phyloP scores from a whole-genome alignment of 2,113 vertebrate species.

The Phyllopteryx taeniolatus region DNA sequence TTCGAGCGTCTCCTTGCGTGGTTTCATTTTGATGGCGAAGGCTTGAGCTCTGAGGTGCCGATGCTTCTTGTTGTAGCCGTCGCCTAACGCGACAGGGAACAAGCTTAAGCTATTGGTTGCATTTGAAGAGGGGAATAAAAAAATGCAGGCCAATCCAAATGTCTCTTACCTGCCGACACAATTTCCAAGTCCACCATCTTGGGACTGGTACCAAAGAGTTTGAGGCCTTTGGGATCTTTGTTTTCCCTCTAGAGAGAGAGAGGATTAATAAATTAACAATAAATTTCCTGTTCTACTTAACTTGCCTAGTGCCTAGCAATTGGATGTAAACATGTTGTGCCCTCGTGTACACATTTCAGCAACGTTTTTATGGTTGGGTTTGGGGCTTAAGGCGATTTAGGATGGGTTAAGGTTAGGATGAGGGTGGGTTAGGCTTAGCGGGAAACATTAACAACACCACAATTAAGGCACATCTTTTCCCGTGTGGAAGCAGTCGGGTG shows the following conservation, averaged over 20 bases:
- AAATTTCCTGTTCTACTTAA: no score
- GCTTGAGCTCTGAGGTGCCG: conserved; percentile 84
- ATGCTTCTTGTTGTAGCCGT: conserved; percentile 73
- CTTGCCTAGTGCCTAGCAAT: no score
- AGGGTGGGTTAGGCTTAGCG: no score
- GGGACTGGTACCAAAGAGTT: conserved; percentile 86
- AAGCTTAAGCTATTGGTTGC: neutral
- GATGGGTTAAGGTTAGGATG: no score
- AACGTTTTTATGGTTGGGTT: no score
- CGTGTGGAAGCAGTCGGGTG: no score
- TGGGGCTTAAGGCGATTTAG: no score
- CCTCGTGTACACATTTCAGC: no score
- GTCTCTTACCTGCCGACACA: conserved; percentile 71
- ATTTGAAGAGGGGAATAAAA: neutral
- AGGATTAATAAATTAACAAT: no score
- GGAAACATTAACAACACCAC: no score
- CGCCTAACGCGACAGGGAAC: conserved; percentile 47
- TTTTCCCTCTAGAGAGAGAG: conserved; percentile 72
- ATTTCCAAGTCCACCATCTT: conserved; percentile 88
- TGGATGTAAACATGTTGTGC: no score
- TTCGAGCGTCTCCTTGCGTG: conserved; percentile 89
- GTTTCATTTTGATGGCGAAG: conserved; percentile 96
- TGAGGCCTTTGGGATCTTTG: conserved; percentile 88
- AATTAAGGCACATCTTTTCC: no score
- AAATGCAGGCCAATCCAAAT: neutral